Conservation (phyloP, 2,888 invertebrate species). For the Drosophila merina region DNA sequence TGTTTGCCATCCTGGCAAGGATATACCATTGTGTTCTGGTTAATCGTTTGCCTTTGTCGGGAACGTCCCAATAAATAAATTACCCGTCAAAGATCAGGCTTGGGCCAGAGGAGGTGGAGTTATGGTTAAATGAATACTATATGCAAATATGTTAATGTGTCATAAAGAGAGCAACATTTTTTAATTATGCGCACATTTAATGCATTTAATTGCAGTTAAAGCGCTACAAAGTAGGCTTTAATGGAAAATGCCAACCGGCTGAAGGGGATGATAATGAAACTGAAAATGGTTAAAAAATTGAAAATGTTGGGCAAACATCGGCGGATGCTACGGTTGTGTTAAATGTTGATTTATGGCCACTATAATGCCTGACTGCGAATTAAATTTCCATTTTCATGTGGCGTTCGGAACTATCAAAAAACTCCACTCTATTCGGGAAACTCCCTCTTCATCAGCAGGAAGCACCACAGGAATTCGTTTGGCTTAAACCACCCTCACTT, state of each 20-base stretch:
- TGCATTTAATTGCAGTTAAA: constrained; percentile 51
- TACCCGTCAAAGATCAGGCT: constrained; percentile 18
- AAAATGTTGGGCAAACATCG: constrained; percentile 25
- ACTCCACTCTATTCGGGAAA: constrained; percentile 1
- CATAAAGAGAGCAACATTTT: constrained; percentile 48
- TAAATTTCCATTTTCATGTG: constrained; percentile 29
- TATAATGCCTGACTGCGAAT: constrained; percentile 22
- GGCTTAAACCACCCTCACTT: constrained; percentile 25
- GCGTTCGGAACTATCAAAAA: constrained; percentile 21
- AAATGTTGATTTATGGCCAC: constrained; percentile 44
- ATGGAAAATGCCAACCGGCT: constrained; percentile 14
- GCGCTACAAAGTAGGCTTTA: constrained; percentile 47
- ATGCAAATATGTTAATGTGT: constrained; percentile 45
- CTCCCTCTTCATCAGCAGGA: constrained; percentile 26
- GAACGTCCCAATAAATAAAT: constrained; percentile 37
- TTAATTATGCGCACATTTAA: constrained; percentile 62
- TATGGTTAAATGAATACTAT: constrained; percentile 37
- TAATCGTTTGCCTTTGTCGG: constrained; percentile 28
- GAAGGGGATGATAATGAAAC: constrained; percentile 20
- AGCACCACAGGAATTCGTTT: constrained; percentile 44
- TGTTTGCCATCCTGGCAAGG: constrained; percentile 17
- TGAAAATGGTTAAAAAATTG: constrained; percentile 28
- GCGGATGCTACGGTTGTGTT: constrained; percentile 35
- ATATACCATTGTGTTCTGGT: neutral
- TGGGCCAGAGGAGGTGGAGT: constrained; percentile 3